Evolutionary conservation across 2,113 vertebrate genomes (phyloP).

Genomic region (Miniopterus natalensis): DNA sequence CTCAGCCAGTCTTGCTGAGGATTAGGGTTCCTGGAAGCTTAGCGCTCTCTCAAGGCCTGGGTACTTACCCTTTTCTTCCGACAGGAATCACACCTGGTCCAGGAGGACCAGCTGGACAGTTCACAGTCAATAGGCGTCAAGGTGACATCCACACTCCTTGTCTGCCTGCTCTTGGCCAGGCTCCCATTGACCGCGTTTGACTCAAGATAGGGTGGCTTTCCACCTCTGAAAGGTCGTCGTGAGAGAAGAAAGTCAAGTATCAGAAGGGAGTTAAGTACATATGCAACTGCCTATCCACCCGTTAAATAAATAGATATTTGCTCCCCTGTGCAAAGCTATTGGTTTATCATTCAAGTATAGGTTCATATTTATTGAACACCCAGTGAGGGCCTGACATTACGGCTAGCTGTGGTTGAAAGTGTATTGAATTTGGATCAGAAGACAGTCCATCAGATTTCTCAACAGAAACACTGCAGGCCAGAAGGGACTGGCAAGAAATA

Average conservation of each 20-base stretch:
- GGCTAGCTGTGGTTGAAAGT: neutral
- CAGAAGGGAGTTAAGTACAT: neutral
- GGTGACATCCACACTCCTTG: slow-evolving; percentile 41
- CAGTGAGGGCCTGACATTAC: neutral
- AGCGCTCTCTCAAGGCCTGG: too few relatives aligned
- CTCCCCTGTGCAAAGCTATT: neutral
- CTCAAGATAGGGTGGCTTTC: slow-evolving; percentile 10
- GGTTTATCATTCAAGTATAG: neutral
- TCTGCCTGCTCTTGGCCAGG: slow-evolving; percentile 46
- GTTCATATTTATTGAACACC: neutral
- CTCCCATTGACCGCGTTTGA: slow-evolving; percentile 30
- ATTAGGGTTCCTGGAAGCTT: neutral
- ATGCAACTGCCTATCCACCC: neutral
- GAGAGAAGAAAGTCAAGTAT: neutral
- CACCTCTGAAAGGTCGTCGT: slow-evolving; percentile 62
- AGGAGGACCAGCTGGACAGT: slow-evolving; percentile 92
- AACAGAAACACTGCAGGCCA: neutral
- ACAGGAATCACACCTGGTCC: slow-evolving; percentile 94
- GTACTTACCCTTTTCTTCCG: slow-evolving; percentile 93
- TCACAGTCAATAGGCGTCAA: slow-evolving; percentile 89
- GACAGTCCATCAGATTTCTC: neutral
- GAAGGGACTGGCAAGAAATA: neutral
- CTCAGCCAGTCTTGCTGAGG: neutral
- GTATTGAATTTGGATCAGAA: neutral
- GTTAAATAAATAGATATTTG: neutral